Evolutionary conservation across 2,888 invertebrate genomes (phyloP).

Genomic region (Spialia ferax): DNA sequence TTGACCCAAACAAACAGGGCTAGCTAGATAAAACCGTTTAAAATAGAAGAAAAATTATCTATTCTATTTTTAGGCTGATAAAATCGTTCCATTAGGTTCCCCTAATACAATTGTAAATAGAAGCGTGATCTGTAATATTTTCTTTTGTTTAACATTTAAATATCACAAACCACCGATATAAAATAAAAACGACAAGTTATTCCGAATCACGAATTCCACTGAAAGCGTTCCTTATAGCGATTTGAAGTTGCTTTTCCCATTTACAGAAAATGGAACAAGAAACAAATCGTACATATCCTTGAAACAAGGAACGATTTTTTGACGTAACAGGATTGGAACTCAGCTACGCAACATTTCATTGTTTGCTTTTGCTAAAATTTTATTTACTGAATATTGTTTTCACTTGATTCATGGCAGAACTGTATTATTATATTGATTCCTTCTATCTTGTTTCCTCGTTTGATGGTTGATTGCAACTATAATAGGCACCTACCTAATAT

Average conservation of each 20-base stretch:
- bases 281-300: slow-evolving; percentile 36
- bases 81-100: no score
- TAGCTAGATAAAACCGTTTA: no score
- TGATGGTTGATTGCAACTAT: not conserved
- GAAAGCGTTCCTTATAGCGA: slow-evolving; percentile 24
- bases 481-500: no score
- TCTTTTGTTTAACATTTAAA: not conserved
- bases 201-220: slow-evolving; percentile 33
- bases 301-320: slow-evolving; percentile 28
- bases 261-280: slow-evolving; percentile 39
- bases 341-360: slow-evolving; percentile 26
- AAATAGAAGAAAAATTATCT: no score
- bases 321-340: slow-evolving; percentile 33
- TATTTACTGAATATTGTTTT: not conserved
- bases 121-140: not conserved
- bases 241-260: slow-evolving; percentile 36
- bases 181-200: slow-evolving; percentile 27
- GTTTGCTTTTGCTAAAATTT: not conserved
- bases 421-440: not conserved
- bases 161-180: slow-evolving; percentile 4
- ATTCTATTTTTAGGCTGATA: no score
- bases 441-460: not conserved
- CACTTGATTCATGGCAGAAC: not conserved
- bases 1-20: no score
- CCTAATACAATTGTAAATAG: not conserved